Percentiles rank a stretch among this genome's conserved stretches.
Conservation (phyloP, 2,888 invertebrate genomes). For the Drosophila pegasa region DNA sequence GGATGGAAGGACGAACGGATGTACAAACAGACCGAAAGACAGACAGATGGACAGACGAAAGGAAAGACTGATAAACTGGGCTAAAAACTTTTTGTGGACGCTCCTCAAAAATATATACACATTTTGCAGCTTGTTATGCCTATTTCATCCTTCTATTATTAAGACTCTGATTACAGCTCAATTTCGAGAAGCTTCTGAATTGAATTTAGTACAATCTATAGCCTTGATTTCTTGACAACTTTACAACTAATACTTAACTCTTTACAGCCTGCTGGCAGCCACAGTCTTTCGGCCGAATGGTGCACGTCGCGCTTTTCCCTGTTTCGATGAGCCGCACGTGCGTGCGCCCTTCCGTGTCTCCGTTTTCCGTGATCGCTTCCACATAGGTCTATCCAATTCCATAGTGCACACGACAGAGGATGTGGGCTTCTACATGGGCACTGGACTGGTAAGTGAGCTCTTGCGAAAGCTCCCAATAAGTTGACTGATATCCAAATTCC, state of each 20-base stretch:
- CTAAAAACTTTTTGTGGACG: too few species aligned
- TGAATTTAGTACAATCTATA: neutral
- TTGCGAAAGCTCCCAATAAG: neutral
- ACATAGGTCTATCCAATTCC: conserved; percentile 91
- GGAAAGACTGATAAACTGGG: too few species aligned
- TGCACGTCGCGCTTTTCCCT: conserved; percentile 91
- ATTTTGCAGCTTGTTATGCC: too few species aligned
- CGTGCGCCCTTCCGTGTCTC: conserved; percentile 92
- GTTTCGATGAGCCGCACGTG: conserved; percentile 92
- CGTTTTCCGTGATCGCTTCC: conserved; percentile 91
- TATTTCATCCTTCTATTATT: too few species aligned
- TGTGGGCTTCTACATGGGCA: conserved; percentile 91
- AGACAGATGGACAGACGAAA: too few species aligned
- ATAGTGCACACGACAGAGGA: conserved; percentile 90
- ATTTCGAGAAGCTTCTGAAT: neutral
- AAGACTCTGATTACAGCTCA: neutral
- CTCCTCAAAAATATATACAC: too few species aligned
- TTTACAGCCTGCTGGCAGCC: conserved; percentile 88
- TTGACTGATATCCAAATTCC: neutral
- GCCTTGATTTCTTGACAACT: neutral
- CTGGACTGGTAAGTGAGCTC: conserved; percentile 89
- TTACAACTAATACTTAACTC: neutral
- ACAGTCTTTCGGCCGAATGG: conserved; percentile 92
- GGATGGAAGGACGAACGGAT: too few species aligned
- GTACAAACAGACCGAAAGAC: too few species aligned